Evolutionary conservation across 2,888 invertebrate genomes (phyloP), one percentile per base, ranked within the genome.

Genomic region (Philereme transversata): DNA sequence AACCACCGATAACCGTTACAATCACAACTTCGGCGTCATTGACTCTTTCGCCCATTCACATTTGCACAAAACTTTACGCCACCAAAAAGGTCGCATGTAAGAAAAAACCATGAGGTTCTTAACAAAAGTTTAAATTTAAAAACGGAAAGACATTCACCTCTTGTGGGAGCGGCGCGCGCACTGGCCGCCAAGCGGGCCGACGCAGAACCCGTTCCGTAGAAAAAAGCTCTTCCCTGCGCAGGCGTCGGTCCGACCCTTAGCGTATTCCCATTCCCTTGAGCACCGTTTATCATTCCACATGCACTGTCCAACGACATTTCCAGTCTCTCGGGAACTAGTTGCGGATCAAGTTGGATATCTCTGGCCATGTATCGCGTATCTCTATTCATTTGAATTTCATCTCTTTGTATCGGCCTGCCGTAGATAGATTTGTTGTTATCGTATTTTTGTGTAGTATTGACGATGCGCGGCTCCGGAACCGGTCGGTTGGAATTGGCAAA

Each of bases 101-200:
- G 51, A 60, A 49, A 54, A 59, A 61, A 59, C 51, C 51, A 60
- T 59, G 55, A 34, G 60, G 52, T 60, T 62, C 57, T 60, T 71
- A 73, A 72, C 68, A 70, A 67, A 70, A 74, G 75, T 77, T 79
- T 65, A 70, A 74, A 75, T 78, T 79, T 75, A 67, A 76, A 68
- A 76, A 79, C 71, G 69, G 72, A 77, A 83, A 90, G 90, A 90
- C 92, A 90, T 89, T 92, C 91, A 92, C 92, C 92, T 92, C 87
- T 83, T 63, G 73, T 73, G 79, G 85, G 70, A 83, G 86, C 86
- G 86, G 80, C 84, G 88, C 84, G 89, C 89, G 87, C 83, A 95
- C 93, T 90, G 95, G 93, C 91, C 91, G 94, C 81, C 94, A 88
- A 92, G 93, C 82, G 94, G 91, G 86, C 93, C 93, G 77, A 78